These are phyloP conservation scores for Aphrophora alni DNA, from an alignment of 2,888 invertebrate species.

Conservation along the genomic window DNA sequence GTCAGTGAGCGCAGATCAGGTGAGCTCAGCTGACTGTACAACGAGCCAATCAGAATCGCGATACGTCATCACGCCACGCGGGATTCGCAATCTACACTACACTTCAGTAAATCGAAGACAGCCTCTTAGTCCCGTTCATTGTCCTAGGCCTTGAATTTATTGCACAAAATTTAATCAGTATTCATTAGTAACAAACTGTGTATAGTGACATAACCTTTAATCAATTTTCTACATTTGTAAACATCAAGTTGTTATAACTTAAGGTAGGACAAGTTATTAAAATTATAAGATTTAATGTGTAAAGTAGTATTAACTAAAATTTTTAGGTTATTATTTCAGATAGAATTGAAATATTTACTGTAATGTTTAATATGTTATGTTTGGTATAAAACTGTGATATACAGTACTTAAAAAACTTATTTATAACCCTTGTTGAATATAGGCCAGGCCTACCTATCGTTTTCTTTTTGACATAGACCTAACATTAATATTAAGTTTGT, in stretches of 20 bases:
- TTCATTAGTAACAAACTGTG: neutral
- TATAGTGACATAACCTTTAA: neutral
- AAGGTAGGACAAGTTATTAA: neutral
- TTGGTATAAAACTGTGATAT: no score
- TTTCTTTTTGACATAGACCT: no score
- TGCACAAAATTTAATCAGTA: neutral
- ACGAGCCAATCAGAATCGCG: slow-evolving; percentile 15
- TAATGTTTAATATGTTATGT: no score
- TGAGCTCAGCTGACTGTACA: slow-evolving; percentile 32
- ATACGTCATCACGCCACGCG: slow-evolving; percentile 17
- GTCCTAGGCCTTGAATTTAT: slow-evolving; percentile 18
- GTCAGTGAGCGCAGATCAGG: slow-evolving; percentile 26
- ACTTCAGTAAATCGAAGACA: neutral
- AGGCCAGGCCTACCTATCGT: no score
- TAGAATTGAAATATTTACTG: no score
- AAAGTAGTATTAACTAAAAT: no score
- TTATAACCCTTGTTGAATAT: no score
- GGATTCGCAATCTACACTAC: neutral
- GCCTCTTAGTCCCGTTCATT: neutral
- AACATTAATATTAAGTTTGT: no score
- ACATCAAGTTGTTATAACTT: neutral
- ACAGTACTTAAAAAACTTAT: no score
- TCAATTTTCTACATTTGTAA: neutral
- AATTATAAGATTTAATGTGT: no score
- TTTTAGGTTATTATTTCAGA: no score